These are phyloP conservation scores for Steatornis caripensis DNA, from an alignment of 2,113 vertebrate species.

Conservation along the genomic window DNA sequence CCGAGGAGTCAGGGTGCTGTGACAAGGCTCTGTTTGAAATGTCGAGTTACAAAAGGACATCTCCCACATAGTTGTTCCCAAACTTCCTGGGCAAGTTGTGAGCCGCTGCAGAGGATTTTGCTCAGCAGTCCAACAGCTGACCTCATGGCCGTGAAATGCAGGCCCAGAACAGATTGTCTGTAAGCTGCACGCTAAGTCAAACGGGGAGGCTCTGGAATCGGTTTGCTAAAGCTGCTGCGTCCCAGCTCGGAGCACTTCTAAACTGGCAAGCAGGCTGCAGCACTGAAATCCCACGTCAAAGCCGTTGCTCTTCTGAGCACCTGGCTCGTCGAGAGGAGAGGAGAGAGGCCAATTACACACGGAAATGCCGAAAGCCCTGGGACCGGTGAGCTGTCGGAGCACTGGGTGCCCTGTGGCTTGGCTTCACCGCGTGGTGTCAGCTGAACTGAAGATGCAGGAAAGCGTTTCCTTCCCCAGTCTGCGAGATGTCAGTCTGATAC, in stretches of 20 bases:
- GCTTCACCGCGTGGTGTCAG: not conserved
- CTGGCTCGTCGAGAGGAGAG: not conserved
- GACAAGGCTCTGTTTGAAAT: not conserved
- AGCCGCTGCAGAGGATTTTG: not conserved
- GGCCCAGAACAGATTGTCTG: not conserved
- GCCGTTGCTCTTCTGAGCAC: not conserved
- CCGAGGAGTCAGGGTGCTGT: not conserved
- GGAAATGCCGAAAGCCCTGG: not conserved
- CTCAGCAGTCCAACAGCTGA: slow-evolving; percentile 2
- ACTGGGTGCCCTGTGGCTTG: not conserved
- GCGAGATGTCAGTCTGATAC: not conserved
- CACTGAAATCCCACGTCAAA: not conserved
- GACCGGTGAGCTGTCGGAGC: not conserved
- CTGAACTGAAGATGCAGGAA: not conserved
- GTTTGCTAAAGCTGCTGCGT: not conserved
- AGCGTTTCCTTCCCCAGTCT: not conserved
- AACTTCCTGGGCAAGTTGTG: slow-evolving; percentile 37
- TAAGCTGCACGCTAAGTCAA: not conserved
- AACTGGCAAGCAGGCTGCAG: not conserved
- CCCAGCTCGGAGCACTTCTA: not conserved
- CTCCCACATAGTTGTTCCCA: not conserved
- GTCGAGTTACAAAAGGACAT: not conserved
- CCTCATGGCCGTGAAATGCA: slow-evolving; percentile 30
- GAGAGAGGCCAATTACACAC: not conserved
- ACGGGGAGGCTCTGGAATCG: not conserved